These are phyloP conservation scores for Noctua janthina DNA, from an alignment of 2,888 invertebrate genomes.

Conservation along the genomic window DNA sequence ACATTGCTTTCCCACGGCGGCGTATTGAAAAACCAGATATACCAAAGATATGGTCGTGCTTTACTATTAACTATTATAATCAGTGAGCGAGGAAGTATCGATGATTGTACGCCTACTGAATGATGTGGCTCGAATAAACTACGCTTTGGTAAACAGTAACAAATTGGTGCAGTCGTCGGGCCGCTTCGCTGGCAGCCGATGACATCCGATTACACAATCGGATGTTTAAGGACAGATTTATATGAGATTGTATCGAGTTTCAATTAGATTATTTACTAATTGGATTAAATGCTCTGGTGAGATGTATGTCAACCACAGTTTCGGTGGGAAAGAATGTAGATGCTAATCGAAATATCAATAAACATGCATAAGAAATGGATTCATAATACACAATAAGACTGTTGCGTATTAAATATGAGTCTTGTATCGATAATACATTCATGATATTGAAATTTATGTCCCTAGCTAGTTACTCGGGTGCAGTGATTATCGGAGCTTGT, in stretches of 20 bases:
- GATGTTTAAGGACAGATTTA: constrained; percentile 66
- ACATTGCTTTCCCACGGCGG: constrained; percentile 85
- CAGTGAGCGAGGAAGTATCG: constrained; percentile 76
- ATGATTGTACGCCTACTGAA: constrained; percentile 73
- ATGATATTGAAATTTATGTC: constrained; percentile 63
- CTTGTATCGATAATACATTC: constrained; percentile 58
- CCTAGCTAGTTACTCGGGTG: constrained; percentile 58
- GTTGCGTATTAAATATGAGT: constrained; percentile 52
- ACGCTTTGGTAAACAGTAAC: constrained; percentile 69
- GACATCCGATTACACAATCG: constrained; percentile 67
- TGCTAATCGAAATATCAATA: constrained; percentile 49
- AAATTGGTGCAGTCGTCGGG: constrained; percentile 71
- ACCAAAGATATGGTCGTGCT: constrained; percentile 72
- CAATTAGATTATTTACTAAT: constrained; percentile 67
- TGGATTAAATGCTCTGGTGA: constrained; percentile 60
- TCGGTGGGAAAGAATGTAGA: constrained; percentile 61
- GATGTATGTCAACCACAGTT: constrained; percentile 46
- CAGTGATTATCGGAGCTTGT: constrained; percentile 64
- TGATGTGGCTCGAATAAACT: constrained; percentile 58
- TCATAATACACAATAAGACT: constrained; percentile 45
- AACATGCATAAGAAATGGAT: constrained; percentile 37
- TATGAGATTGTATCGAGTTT: constrained; percentile 68
- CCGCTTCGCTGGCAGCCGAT: constrained; percentile 44
- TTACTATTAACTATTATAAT: constrained; percentile 77
- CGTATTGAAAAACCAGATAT: constrained; percentile 78